phyloP scores from a whole-genome alignment of 2,797 vertebrate species.

The Anabacerthia variegaticeps region DNA sequence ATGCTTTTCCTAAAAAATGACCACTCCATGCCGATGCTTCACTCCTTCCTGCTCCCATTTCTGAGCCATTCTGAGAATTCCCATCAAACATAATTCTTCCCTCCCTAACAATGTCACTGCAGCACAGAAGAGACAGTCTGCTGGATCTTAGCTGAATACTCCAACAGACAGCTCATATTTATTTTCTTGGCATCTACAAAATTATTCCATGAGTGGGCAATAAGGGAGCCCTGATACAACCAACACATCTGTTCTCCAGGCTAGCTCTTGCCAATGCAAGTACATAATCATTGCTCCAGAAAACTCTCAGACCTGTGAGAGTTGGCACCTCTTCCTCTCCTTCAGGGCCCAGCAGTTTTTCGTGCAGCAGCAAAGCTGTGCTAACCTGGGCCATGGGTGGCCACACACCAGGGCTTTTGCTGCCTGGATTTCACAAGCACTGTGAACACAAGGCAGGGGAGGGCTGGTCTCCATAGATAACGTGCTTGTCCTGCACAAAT shows the following conservation, averaged over 20 bases:
- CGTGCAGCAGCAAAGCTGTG: background rate
- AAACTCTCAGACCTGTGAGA: constrained; percentile 22
- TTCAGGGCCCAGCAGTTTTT: background rate
- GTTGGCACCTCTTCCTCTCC: constrained; percentile 11
- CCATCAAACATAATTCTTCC: background rate
- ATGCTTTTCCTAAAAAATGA: background rate
- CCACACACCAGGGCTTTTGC: background rate
- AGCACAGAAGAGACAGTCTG: background rate
- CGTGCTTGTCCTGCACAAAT: background rate
- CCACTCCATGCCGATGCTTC: background rate
- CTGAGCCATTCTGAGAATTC: background rate
- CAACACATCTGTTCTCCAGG: background rate
- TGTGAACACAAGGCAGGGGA: background rate
- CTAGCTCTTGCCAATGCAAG: constrained; percentile 34
- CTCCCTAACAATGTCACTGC: background rate
- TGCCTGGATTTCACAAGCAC: background rate
- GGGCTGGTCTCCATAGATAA: background rate
- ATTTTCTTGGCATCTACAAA: constrained; percentile 23
- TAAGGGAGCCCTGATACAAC: background rate
- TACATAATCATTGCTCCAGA: constrained; percentile 23
- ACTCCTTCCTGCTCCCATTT: background rate
- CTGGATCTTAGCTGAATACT: background rate
- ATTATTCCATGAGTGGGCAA: background rate
- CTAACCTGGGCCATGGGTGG: background rate
- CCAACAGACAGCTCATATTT: background rate